A percentile compares a stretch with the other conserved stretches of the same genome.
Evolutionary conservation across 2,797 vertebrate genomes (phyloP).

Genomic region (Emydoidea blandingii): DNA sequence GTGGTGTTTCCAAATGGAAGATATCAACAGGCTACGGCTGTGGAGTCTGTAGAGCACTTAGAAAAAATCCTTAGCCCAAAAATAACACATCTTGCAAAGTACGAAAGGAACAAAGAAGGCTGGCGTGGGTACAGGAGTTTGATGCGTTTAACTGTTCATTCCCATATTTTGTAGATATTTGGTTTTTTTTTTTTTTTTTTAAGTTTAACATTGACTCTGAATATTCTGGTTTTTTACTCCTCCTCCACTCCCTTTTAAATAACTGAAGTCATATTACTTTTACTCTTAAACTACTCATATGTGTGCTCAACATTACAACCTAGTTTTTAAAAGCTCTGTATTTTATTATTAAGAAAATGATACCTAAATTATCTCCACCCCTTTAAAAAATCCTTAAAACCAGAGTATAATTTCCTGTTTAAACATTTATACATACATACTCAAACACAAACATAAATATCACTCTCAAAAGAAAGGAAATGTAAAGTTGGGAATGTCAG

Average conservation of each 20-base stretch:
- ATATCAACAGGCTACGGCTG: conserved; percentile 1
- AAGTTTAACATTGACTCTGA: fast-evolving
- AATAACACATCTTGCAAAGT: neutral
- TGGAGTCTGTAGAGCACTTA: neutral
- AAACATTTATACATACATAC: neutral
- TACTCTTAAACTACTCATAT: neutral
- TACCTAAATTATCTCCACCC: neutral
- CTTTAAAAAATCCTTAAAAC: neutral
- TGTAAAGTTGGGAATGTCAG: neutral
- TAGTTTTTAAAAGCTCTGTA: neutral
- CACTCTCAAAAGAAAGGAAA: neutral
- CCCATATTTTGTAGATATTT: neutral
- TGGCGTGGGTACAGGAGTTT: neutral
- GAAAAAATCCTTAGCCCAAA: conserved; percentile 11
- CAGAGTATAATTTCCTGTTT: neutral
- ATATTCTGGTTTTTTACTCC: neutral
- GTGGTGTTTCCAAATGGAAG: conserved; percentile 17
- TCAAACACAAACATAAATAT: neutral
- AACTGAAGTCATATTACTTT: neutral
- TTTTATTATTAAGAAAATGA: neutral
- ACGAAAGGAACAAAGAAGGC: neutral
- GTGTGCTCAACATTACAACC: neutral
- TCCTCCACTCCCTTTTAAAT: neutral
- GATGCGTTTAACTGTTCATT: neutral
- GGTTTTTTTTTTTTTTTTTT: neutral